Conservation (phyloP, 2,888 invertebrate genomes). For the Boloria selene region DNA sequence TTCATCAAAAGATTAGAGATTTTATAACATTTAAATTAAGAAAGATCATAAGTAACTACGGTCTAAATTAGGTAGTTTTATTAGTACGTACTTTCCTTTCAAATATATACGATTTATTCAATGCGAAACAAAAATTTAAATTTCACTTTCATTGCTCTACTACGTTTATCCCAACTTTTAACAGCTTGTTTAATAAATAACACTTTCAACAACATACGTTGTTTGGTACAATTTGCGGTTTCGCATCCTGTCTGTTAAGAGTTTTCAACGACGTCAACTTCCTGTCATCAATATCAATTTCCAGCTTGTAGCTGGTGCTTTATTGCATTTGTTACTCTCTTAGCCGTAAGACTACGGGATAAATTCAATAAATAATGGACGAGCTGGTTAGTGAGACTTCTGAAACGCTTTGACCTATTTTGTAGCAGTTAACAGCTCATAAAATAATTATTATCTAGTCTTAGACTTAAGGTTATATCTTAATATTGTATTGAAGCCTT, state of each 20-base stretch:
- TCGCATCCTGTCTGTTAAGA: neutral
- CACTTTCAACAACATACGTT: neutral
- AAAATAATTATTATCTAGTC: neutral
- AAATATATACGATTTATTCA: too few species aligned
- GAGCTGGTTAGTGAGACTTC: constrained; percentile 21
- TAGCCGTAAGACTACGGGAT: constrained; percentile 12
- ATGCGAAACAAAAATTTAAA: too few species aligned
- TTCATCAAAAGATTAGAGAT: too few species aligned
- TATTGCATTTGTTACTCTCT: constrained; percentile 31
- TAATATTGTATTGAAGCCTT: too few species aligned
- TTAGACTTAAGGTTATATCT: too few species aligned
- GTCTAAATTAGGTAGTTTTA: too few species aligned
- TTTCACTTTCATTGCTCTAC: too few species aligned
- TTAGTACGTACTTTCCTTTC: too few species aligned
- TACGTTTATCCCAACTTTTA: too few species aligned
- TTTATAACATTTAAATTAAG: too few species aligned
- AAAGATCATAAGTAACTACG: too few species aligned
- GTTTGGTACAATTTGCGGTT: neutral
- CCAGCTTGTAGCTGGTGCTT: constrained; percentile 22
- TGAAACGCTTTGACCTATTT: constrained; percentile 17
- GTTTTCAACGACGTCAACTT: constrained; percentile 18
- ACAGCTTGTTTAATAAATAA: too few species aligned
- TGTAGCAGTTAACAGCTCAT: neutral
- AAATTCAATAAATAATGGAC: constrained; percentile 27
- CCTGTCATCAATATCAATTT: constrained; percentile 33